Percentiles rank a stretch among this genome's conserved stretches.
Conservation (phyloP, 2,797 vertebrate species). For the Microctenopoma stevenorrisi region DNA sequence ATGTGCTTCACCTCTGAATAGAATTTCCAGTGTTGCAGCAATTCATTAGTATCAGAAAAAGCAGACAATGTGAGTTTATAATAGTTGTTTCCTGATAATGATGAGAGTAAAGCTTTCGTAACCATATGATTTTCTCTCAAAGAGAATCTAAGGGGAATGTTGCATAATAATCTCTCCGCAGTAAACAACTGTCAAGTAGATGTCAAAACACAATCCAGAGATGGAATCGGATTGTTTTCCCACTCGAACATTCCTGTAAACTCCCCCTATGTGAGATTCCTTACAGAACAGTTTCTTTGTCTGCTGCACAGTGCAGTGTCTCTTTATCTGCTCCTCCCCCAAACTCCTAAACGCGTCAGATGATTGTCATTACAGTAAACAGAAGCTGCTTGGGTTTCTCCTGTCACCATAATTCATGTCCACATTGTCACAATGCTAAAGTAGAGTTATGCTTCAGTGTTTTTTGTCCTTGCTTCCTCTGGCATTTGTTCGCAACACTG, state of each 20-base stretch:
- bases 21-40: not conserved
- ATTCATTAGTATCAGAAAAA: not conserved
- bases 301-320: conserved; percentile 40
- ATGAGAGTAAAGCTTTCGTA: not conserved
- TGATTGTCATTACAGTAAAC: conserved; percentile 47
- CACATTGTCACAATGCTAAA: conserved; percentile 4
- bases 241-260: conserved; percentile 72
- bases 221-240: conserved; percentile 67
- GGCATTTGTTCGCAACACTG: conserved; percentile 25
- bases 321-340: conserved; percentile 41
- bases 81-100: conserved; percentile 14
- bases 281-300: conserved; percentile 65
- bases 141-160: conserved; percentile 9
- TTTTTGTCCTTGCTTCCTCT: conserved; percentile 2
- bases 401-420: conserved; percentile 24
- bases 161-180: conserved; percentile 42
- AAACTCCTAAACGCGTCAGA: conserved; percentile 33
- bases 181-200: conserved; percentile 68
- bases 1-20: not conserved
- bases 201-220: conserved; percentile 60
- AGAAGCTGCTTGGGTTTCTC: conserved; percentile 41
- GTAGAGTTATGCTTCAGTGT: conserved; percentile 17
- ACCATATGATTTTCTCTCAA: not conserved
- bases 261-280: conserved; percentile 65
- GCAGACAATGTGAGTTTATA: not conserved